Percentiles rank a stretch among this genome's conserved stretches.
Conservation (phyloP, 2,113 vertebrate genomes). For the Rhea americana region DNA sequence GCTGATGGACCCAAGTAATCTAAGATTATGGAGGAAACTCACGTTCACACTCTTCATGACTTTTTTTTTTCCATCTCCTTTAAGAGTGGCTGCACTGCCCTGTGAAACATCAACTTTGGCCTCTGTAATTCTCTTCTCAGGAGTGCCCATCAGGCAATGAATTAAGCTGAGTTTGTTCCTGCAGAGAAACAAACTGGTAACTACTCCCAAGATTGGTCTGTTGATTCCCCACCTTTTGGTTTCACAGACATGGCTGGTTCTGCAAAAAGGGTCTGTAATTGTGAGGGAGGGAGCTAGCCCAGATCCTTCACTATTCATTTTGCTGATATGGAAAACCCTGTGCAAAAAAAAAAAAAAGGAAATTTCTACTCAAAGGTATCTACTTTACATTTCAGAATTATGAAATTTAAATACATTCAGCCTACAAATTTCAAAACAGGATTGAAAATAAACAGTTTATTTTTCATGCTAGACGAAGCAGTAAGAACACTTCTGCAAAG, state of each 20-base stretch:
- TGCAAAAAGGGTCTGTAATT: background rate
- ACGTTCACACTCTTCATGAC: background rate
- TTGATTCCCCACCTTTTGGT: background rate
- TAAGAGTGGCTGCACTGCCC: too few species aligned
- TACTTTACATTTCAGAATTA: slow-evolving; percentile 41
- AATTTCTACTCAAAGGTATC: background rate
- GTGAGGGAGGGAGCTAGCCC: background rate
- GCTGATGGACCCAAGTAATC: background rate
- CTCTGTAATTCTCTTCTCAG: background rate
- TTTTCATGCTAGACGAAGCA: slow-evolving; percentile 59
- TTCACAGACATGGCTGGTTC: background rate
- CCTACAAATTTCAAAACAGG: slow-evolving; percentile 58
- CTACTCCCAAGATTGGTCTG: background rate
- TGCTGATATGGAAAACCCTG: background rate
- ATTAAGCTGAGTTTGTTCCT: background rate
- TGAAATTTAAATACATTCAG: slow-evolving; percentile 61
- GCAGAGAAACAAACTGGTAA: background rate
- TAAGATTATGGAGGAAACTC: background rate
- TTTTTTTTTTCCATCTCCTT: background rate
- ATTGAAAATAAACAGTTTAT: slow-evolving; percentile 53
- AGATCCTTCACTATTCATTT: background rate
- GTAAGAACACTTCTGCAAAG: slow-evolving; percentile 17
- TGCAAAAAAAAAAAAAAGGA: slow-evolving; percentile 25
- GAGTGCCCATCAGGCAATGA: background rate
- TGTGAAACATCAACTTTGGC: background rate